Evolutionary conservation across 2,113 vertebrate species (phyloP), one percentile per base, ranked within the genome.

Genomic region (Eurystomus gularis): DNA sequence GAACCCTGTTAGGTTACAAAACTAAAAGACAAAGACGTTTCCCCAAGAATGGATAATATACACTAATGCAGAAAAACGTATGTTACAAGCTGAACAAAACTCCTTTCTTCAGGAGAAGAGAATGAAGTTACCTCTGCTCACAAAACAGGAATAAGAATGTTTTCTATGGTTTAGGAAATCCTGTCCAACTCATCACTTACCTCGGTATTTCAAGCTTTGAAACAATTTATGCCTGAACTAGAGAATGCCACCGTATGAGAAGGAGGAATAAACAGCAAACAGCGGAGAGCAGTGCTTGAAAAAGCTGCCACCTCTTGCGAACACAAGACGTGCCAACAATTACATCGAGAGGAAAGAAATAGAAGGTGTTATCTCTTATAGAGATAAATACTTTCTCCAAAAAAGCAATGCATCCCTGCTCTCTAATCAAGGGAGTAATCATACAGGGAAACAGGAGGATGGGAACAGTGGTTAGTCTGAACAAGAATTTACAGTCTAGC

Each of bases 261-360:
- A 24, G 16, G 16, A 44, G 21, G 39, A 88, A 61, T 10, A 18
- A 57, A 65, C n/a, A 86, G 40, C 18, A 83, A 26, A 44, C 73
- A 72, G 24, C 9, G 7, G 26, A 57, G 20, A 80, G 19, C 2
- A 49, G 61, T 2, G 3, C 46, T 8, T 70, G 37, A 37, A n/a
- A 84, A 79, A 87, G 46, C 40, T 68, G 51, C 46, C 73, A 70
- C 20, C n/a, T 75, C 62, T 61, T 29, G 28, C 0, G 0, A 75
- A 71, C 29, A 24, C 2, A 1, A 6, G 0, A n/a, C n/a, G 44
- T 0, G 0, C 4, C 35, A 72, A 40, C 44, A 88, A 39, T 29
- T 55, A 42, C 40, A 11, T 0, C 0, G 54, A 69, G 18, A 52
- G 17, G 23, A 72, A 83, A 69, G 42, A 80, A 94, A 92, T 1